Conservation (phyloP, 2,888 invertebrate genomes). For the Autographa gamma region DNA sequence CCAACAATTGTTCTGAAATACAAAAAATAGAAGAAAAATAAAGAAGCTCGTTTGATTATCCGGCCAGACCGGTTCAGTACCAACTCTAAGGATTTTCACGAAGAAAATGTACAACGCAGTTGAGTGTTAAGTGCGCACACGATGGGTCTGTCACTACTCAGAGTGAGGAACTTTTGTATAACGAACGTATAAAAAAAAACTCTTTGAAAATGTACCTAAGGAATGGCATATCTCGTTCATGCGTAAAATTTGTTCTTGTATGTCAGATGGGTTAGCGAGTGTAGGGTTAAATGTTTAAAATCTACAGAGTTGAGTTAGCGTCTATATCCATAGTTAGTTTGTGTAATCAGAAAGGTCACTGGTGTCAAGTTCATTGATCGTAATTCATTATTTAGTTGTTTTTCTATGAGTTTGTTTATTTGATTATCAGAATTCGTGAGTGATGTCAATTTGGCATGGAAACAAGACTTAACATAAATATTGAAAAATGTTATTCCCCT, state of each 20-base stretch:
- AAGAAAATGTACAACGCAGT: slow-evolving; percentile 59
- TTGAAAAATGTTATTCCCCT: slow-evolving; percentile 16
- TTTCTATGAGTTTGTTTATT: neutral
- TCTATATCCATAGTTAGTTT: neutral
- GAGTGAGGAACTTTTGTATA: slow-evolving; percentile 68
- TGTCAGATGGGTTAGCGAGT: neutral
- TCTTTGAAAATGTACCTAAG: neutral
- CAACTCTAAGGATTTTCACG: slow-evolving; percentile 57
- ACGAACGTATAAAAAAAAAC: neutral
- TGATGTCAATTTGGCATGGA: neutral
- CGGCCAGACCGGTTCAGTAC: slow-evolving; percentile 71
- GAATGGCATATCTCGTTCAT: neutral
- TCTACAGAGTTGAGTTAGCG: neutral
- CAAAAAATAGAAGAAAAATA: slow-evolving; percentile 33
- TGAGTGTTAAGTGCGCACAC: slow-evolving; percentile 44
- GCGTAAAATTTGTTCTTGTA: neutral
- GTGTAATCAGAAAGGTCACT: neutral
- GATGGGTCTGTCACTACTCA: slow-evolving; percentile 77
- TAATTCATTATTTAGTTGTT: neutral
- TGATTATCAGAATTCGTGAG: neutral
- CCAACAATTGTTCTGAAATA: slow-evolving; percentile 41
- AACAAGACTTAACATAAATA: neutral
- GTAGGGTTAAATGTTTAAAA: neutral
- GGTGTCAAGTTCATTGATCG: neutral
- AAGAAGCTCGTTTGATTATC: slow-evolving; percentile 59